phyloP scores from a whole-genome alignment of 2,888 invertebrate genomes.

The Glaucopsyche alexis region DNA sequence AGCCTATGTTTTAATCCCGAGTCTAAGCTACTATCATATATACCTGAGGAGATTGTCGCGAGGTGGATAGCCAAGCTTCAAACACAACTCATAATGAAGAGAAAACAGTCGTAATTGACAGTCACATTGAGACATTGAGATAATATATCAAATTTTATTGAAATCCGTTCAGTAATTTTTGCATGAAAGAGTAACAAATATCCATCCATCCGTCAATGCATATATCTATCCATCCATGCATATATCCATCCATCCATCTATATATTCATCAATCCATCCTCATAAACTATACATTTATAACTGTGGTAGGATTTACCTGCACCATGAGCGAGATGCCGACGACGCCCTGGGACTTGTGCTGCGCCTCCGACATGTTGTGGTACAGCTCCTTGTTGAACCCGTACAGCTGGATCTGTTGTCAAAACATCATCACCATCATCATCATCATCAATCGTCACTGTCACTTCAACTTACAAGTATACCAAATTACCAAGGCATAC shows the following conservation, averaged over 20 bases:
- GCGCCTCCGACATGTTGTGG: conserved; percentile 97
- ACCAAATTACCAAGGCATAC: no score
- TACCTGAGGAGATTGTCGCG: conserved; percentile 32
- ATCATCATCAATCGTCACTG: background rate
- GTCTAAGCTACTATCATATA: no score
- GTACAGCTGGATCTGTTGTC: conserved; percentile 93
- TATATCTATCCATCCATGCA: no score
- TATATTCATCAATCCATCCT: no score
- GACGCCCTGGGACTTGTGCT: conserved; percentile 97
- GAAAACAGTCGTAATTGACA: background rate
- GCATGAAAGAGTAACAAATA: no score
- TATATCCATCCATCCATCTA: no score
- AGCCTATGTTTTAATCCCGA: no score
- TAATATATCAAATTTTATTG: no score
- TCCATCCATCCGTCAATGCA: no score
- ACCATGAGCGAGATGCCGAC: conserved; percentile 97
- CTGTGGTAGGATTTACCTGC: conserved; percentile 81
- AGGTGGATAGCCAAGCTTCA: background rate
- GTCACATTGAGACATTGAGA: background rate
- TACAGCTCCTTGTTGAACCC: conserved; percentile 98
- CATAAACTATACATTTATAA: no score
- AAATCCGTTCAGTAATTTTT: no score
- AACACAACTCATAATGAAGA: background rate
- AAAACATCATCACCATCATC: conserved; percentile 21
- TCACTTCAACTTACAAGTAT: no score